phyloP scores from a whole-genome alignment of 1,140 invertebrate genomes.

The Parasteatoda tepidariorum region DNA sequence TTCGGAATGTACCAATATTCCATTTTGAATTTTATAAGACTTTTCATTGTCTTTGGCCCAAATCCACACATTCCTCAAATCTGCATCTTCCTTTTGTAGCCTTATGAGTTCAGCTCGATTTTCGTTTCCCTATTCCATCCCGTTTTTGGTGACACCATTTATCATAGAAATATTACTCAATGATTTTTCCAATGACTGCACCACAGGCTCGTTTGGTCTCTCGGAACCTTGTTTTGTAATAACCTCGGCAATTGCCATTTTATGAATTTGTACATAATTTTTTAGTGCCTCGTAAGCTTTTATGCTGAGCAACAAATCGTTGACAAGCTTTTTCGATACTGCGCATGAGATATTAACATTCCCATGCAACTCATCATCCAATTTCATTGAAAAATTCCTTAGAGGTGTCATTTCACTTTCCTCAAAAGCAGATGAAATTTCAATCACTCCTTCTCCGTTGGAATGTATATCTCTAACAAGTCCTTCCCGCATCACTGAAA shows the following conservation, averaged over 20 bases:
- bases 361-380: not conserved
- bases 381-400: not conserved
- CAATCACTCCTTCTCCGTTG: not conserved
- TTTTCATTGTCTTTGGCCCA: not conserved
- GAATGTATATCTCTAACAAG: not conserved
- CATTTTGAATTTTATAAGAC: not conserved
- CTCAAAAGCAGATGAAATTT: not conserved
- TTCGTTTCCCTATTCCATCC: not conserved
- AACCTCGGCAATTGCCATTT: not conserved
- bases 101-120: not conserved
- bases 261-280: not conserved
- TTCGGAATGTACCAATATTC: not conserved
- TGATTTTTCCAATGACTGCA: not conserved
- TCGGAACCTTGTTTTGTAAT: not conserved
- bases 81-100: not conserved
- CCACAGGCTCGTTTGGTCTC: not conserved
- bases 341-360: not conserved
- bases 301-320: not conserved
- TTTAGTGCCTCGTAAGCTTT: not conserved
- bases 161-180: not conserved
- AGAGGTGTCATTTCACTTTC: not conserved
- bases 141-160: not conserved
- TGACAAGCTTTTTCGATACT: not conserved
- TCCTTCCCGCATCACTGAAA: not conserved
- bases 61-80: not conserved